These are phyloP conservation scores for Cyclophora punctaria DNA, from an alignment of 2,888 invertebrate species.

Conservation along the genomic window DNA sequence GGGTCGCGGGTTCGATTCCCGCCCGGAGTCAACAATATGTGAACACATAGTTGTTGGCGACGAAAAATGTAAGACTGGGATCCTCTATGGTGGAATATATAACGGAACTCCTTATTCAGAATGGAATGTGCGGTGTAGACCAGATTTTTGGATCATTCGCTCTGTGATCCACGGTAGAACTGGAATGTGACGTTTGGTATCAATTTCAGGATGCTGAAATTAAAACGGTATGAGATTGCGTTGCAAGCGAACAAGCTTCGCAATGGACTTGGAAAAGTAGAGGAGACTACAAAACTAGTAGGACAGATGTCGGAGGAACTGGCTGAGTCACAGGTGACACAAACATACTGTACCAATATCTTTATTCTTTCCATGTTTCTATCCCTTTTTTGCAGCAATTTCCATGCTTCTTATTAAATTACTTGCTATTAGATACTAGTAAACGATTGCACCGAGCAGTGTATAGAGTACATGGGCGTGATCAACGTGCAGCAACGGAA, in stretches of 20 bases:
- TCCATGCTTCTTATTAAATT: too few species aligned
- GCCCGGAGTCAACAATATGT: too few species aligned
- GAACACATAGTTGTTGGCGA: too few species aligned
- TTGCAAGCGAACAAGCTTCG: slow-evolving; percentile 85
- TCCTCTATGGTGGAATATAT: too few species aligned
- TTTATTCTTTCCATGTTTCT: too few species aligned
- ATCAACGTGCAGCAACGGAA: slow-evolving; percentile 87
- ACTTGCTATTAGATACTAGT: slow-evolving; percentile 72
- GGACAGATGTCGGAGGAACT: slow-evolving; percentile 89
- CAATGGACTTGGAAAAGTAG: slow-evolving; percentile 89
- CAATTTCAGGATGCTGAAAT: slow-evolving; percentile 77
- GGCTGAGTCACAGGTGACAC: slow-evolving; percentile 79
- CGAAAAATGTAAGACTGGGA: too few species aligned
- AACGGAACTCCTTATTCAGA: too few species aligned
- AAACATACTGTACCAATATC: too few species aligned
- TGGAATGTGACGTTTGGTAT: not conserved
- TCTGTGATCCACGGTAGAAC: not conserved
- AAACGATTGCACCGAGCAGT: slow-evolving; percentile 85
- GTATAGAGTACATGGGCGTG: slow-evolving; percentile 88
- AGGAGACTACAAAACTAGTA: slow-evolving; percentile 86
- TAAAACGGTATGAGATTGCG: slow-evolving; percentile 82
- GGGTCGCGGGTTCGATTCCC: too few species aligned
- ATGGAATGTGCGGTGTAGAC: too few species aligned
- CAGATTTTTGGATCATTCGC: too few species aligned
- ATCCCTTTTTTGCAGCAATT: too few species aligned